Evolutionary conservation across 2,888 invertebrate species (phyloP), one percentile per base, ranked within the genome.

Genomic region (Synergus laeviventris): DNA sequence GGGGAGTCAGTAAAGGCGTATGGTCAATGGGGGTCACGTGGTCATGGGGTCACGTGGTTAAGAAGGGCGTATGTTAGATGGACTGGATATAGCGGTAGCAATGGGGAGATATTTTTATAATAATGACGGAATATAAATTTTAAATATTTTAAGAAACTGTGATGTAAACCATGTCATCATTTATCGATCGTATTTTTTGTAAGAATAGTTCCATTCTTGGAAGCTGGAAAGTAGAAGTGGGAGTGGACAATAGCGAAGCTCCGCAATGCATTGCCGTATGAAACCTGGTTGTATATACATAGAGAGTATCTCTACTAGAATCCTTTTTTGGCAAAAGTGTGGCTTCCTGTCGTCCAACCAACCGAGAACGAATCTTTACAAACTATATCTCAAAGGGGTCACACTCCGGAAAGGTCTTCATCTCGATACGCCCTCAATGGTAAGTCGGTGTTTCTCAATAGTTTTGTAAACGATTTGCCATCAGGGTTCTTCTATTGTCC

Each of bases 391-490:
- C 49, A 70, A 49, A 70, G 49, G 70, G 49, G 70, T 31, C 70
- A 70, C 70, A 70, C 31, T 70, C 70, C 70, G 49, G 70, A 70
- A 70, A 70, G 49, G 49, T 45, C 70, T 70, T 70, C 70, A 70
- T 70, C 70, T 70, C 36, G 49, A 70, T 70, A 31, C 45, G 31
- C 45, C 70, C 70, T 49, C 70, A 45, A 66, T 66, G 45, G 66
- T 21, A 66, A 66, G 45, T 66, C 66, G 70, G 49, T 49, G 70
- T 70, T 70, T 70, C 24, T 49, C 31, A 49, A 49, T 70, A 49
- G 70, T 70, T 70, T 70, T 70, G 70, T 31, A 49, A 49, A 16
- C 45, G 66, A 66, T 66, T 66, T 66, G 45, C 66, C 66, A 66
- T 24, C 42, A 66, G 42, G 16, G 45, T 8, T 31, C 61, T 61